These are phyloP conservation scores for Scaptomyza polygonia DNA, from an alignment of 2,888 invertebrate genomes.

Conservation along the genomic window DNA sequence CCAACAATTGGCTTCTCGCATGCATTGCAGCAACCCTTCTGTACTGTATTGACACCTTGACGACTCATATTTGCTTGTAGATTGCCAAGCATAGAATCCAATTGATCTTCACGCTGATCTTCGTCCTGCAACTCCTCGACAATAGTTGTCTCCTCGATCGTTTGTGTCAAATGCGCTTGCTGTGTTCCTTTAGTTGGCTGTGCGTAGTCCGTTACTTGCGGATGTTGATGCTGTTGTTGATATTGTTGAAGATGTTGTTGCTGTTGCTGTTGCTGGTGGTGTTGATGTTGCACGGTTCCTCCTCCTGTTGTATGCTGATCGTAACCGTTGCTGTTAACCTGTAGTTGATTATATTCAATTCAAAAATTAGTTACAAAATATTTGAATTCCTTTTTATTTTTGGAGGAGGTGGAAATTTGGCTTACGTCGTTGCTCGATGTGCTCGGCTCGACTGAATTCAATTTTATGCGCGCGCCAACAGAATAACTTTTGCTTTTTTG, in stretches of 20 bases:
- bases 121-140: conserved; percentile 69
- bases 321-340: conserved; percentile 86
- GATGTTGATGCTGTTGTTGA: conserved; percentile 86
- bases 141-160: conserved; percentile 82
- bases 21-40: conserved; percentile 99
- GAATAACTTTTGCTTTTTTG: conserved; percentile 77
- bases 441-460: conserved; percentile 83
- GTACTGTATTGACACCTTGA: conserved; percentile 99
- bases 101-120: conserved; percentile 83
- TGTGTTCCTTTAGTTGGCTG: conserved; percentile 87
- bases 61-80: conserved; percentile 98
- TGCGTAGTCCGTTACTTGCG: conserved; percentile 90
- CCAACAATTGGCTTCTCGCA: conserved; percentile 99
- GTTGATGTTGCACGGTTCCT: conserved; percentile 31
- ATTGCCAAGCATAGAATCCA: conserved; percentile 86
- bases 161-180: conserved; percentile 83
- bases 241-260: conserved; percentile 44
- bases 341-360: conserved; percentile 36
- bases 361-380: conserved; percentile 13
- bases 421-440: conserved; percentile 75
- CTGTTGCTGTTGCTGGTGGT: conserved; percentile 45
- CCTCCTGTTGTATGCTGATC: conserved; percentile 25
- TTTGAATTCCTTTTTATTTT: background rate
- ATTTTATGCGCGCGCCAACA: conserved; percentile 82
- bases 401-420: background rate